These are phyloP conservation scores for Melanostoma scalare DNA, from an alignment of 2,888 invertebrate genomes.

Conservation along the genomic window DNA sequence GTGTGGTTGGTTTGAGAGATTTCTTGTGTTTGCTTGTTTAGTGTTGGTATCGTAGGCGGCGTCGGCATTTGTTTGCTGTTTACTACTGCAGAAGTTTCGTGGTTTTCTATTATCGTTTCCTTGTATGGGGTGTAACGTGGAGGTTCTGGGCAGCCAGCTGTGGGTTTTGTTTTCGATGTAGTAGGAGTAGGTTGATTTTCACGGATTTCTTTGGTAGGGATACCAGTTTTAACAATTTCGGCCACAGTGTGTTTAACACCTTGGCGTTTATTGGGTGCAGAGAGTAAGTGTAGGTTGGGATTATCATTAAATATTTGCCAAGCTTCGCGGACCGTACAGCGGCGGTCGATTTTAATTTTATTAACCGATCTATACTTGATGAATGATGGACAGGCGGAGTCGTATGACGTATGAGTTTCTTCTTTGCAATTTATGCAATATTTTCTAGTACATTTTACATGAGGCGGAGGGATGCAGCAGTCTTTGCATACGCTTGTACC, in stretches of 20 bases:
- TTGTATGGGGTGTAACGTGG: too few relatives aligned
- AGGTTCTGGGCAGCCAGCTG: too few relatives aligned
- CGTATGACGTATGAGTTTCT: slow-evolving; percentile 4
- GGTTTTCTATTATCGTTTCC: too few relatives aligned
- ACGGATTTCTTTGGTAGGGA: background rate
- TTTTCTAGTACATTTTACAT: background rate
- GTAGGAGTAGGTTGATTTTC: too few relatives aligned
- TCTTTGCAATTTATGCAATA: slow-evolving; percentile 10
- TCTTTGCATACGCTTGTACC: background rate
- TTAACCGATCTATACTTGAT: background rate
- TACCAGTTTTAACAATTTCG: background rate
- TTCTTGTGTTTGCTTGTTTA: too few relatives aligned
- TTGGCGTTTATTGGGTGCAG: background rate
- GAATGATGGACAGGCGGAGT: background rate
- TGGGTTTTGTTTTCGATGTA: too few relatives aligned
- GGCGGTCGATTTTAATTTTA: slow-evolving; percentile 13
- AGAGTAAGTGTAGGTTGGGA: background rate
- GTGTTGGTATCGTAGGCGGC: too few relatives aligned
- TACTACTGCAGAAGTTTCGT: too few relatives aligned
- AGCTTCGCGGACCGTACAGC: background rate
- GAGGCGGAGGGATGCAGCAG: slow-evolving; percentile 3
- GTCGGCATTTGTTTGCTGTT: too few relatives aligned
- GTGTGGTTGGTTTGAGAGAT: too few relatives aligned
- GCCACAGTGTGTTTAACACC: too few relatives aligned
- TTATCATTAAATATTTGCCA: slow-evolving; percentile 2